Conservation (phyloP, 1,140 invertebrate genomes). For the Lanistes nyassanus region DNA sequence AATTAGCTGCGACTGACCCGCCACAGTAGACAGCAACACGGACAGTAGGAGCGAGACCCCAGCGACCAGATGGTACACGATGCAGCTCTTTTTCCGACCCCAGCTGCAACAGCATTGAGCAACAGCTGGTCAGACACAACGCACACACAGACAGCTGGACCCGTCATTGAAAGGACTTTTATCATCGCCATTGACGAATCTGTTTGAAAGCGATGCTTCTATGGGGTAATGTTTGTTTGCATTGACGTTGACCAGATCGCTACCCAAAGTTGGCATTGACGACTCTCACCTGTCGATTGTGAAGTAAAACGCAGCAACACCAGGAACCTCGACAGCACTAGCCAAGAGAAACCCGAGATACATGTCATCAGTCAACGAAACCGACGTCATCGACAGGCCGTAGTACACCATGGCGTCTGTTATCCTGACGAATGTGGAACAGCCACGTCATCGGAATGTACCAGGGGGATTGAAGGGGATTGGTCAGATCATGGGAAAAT, state of each 20-base stretch:
- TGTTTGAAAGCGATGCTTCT: background rate
- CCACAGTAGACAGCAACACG: constrained; percentile 24
- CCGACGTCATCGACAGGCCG: constrained; percentile 69
- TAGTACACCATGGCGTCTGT: constrained; percentile 38
- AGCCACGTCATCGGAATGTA: background rate
- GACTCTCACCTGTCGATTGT: constrained; percentile 29
- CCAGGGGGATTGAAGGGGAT: too few species aligned
- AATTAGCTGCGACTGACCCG: constrained; percentile 27
- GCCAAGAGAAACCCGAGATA: constrained; percentile 53
- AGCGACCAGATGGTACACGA: constrained; percentile 31
- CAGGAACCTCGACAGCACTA: constrained; percentile 81
- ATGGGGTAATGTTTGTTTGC: background rate
- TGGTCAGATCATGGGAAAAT: too few species aligned
- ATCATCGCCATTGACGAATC: background rate
- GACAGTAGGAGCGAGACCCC: constrained; percentile 31
- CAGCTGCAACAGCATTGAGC: background rate
- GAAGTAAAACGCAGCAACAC: constrained; percentile 71
- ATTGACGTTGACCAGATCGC: background rate
- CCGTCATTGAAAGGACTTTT: background rate
- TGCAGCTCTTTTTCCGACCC: constrained; percentile 34
- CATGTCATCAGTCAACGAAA: constrained; percentile 40
- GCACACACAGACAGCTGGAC: background rate
- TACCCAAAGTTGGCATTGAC: background rate
- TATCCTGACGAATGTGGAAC: constrained; percentile 31
- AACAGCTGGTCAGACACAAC: background rate